Conservation (phyloP, 2,113 vertebrate genomes). For the Telmatochromis sp. region DNA sequence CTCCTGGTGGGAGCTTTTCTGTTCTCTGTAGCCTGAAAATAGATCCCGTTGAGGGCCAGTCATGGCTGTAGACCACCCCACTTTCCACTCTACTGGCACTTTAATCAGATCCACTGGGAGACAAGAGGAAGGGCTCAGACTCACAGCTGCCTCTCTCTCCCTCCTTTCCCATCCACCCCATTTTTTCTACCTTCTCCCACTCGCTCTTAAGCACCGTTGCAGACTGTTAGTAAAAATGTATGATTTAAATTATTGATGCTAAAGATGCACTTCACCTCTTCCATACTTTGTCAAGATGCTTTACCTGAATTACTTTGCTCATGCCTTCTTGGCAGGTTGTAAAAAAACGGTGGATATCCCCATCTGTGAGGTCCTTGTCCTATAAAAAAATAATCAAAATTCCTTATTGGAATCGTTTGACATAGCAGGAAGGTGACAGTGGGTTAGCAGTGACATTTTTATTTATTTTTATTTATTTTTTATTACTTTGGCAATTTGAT, state of each 20-base stretch:
- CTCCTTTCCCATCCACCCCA: background rate
- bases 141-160: constrained; percentile 24
- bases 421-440: background rate
- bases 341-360: constrained; percentile 34
- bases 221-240: constrained; percentile 10
- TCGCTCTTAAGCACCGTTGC: background rate
- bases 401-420: background rate
- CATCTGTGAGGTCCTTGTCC: constrained; percentile 44
- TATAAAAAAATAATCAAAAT: background rate
- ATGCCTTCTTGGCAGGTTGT: background rate
- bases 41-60: constrained; percentile 29
- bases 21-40: constrained; percentile 29
- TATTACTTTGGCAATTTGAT: constrained; percentile 34
- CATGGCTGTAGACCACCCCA: constrained; percentile 33
- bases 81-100: constrained; percentile 52
- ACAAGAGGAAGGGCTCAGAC: background rate
- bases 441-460: background rate
- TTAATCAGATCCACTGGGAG: constrained; percentile 64
- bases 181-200: background rate
- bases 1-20: background rate
- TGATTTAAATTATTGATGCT: constrained; percentile 50
- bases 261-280: constrained; percentile 16
- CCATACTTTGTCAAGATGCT: background rate
- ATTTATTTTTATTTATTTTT: background rate
- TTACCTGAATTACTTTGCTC: constrained; percentile 42